Percentiles rank a stretch among this genome's conserved stretches.
These are phyloP conservation scores for Acleris laterana DNA, from an alignment of 2,888 invertebrate species.

Conservation along the genomic window DNA sequence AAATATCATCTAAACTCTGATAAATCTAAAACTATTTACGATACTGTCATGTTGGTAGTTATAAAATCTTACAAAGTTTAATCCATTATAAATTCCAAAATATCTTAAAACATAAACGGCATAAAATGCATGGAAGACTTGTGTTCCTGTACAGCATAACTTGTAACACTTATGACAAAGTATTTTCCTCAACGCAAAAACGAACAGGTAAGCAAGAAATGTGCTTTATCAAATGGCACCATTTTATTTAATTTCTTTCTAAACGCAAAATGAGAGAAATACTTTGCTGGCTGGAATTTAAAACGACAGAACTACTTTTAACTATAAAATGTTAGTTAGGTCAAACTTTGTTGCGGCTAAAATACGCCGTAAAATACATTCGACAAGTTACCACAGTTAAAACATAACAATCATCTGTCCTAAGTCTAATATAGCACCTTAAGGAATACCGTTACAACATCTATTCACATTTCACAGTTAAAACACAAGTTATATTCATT, in stretches of 20 bases:
- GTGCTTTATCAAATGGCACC: not conserved
- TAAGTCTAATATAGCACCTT: conserved; percentile 37
- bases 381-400: conserved; percentile 12
- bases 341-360: not conserved
- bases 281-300: too few relatives aligned
- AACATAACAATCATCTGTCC: conserved; percentile 17
- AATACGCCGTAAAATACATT: not conserved
- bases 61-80: conserved; percentile 34
- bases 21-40: conserved; percentile 31
- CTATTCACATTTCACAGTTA: conserved; percentile 29
- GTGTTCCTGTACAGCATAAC: not conserved
- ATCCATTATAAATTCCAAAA: conserved; percentile 9
- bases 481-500: conserved; percentile 3
- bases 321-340: too few relatives aligned
- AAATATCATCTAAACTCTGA: conserved; percentile 7
- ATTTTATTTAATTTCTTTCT: too few relatives aligned
- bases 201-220: too few relatives aligned
- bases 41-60: conserved; percentile 47
- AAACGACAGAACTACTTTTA: too few relatives aligned
- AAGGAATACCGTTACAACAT: conserved; percentile 21
- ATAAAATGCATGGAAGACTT: conserved; percentile 6
- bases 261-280: too few relatives aligned
- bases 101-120: not conserved
- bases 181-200: not conserved
- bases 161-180: not conserved